A percentile compares a stretch with the other conserved stretches of the same genome.
Evolutionary conservation across 2,888 invertebrate species (phyloP).

Genomic region (Volucella inflata): DNA sequence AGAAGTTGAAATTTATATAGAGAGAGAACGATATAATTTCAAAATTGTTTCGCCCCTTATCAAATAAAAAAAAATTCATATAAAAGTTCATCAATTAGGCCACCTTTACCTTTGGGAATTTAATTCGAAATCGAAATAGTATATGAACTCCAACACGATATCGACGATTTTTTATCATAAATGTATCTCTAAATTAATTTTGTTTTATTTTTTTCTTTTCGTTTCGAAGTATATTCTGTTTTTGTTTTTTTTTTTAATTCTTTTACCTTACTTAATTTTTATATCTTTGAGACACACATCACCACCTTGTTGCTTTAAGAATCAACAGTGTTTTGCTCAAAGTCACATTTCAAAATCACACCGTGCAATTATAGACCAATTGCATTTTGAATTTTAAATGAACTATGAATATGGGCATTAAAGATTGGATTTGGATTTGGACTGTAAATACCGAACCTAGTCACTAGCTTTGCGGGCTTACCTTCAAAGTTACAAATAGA

Average conservation of each 20-base stretch:
- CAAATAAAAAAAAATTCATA: background rate
- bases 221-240: background rate
- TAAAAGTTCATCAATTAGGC: slow-evolving; percentile 35
- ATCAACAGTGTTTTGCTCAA: slow-evolving; percentile 36
- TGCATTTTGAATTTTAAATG: slow-evolving; percentile 64
- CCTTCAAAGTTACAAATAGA: background rate
- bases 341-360: slow-evolving; percentile 57
- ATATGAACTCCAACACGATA: slow-evolving; percentile 26
- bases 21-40: slow-evolving; percentile 12
- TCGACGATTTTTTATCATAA: slow-evolving; percentile 42
- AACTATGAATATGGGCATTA: background rate
- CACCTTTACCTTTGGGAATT: slow-evolving; percentile 63
- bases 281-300: slow-evolving; percentile 6
- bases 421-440: too few species aligned
- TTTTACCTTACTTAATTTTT: slow-evolving; percentile 23
- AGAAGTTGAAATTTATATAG: slow-evolving; percentile 47
- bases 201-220: slow-evolving; percentile 27
- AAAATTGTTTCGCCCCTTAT: slow-evolving; percentile 17
- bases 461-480: background rate
- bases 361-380: slow-evolving; percentile 17
- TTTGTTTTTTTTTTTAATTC: background rate
- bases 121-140: slow-evolving; percentile 21
- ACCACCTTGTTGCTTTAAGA: slow-evolving; percentile 60
- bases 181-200: slow-evolving; percentile 48
- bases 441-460: too few species aligned